Base-by-base conservation (phyloP, 1,140 invertebrate species). In the Heliconius hewitsoni region DNA sequence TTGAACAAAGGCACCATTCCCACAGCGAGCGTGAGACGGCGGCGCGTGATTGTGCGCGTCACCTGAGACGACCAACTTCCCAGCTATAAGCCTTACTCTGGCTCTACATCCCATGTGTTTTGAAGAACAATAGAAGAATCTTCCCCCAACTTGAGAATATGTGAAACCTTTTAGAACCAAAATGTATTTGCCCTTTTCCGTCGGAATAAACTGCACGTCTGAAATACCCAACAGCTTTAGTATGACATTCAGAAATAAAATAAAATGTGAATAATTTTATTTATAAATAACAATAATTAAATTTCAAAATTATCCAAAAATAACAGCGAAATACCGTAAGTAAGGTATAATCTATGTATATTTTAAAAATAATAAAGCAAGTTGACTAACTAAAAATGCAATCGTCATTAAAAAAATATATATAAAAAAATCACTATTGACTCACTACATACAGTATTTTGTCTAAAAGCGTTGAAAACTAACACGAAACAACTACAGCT, bases 181-280 rank as follows among this genome's bases (percentile, higher is more conserved):
- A 73, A 94, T 94, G 82, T 92, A 93, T 74, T 94, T 94, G 9
- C 93, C 93, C 76, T 93, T 94, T 80, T 94, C 93, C 84, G 93
- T 94, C 37, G 93, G 93, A 66, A 94, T 94, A 74, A 94, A 94
- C 85, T 93, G 93, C 75, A 94, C 90, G 82, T 94, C 93, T 94
- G 91, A 57, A 93, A 92, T 72, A 82, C 37, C 66, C 50, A 34
- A 50, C 5, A 16, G 27, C 19, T 85, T 87, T 86, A 88, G 76
- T 74, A 77, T 50, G 42, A 52, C 6, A 42, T 77, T 81, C 13
- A 60, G 4, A 74, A 55, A 75, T 27, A 66, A 66, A 27, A 66
- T 66, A 23, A 27, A 11, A 11, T 66, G 23, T 66, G 1, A 66
- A 66, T 30, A 66, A 66, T 27, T 30, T 30, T n/a, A 52, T 23